Base-by-base conservation (phyloP, 1,140 invertebrate genomes). In the Heliconius nattereri region DNA sequence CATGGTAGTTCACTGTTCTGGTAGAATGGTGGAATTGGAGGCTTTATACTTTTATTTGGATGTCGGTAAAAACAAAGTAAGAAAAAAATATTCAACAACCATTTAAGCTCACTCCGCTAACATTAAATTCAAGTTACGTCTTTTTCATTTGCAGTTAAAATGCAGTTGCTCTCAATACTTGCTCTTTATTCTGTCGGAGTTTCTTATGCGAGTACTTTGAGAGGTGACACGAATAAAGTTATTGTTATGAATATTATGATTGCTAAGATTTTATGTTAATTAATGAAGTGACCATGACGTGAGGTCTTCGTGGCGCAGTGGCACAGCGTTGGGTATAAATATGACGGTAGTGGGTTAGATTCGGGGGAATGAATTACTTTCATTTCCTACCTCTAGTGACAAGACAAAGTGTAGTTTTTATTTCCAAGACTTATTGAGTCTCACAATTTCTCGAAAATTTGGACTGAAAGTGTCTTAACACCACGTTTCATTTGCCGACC, bases 121-220 rank as follows among this genome's bases (percentile, higher is more conserved):
- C 60, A 66, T 66, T 66, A 66, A 66, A 66, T 66, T 29, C 60
- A 66, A 29, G 60, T 66, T 29, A 66, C 60, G 60, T 66, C 23
- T 66, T 66, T 66, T 26, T 29, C 8, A 66, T 66, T 29, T 29
- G 60, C 60, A 66, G 60, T 66, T 66, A 66, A 66, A 66, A 29
- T 29, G 60, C 60, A 66, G 26, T 66, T 66, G 60, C 60, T 66
- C 60, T 66, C 60, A 66, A 66, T 66, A 57, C 54, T 66, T 29
- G 60, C 9, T 66, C 13, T 29, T 66, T 66, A 66, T 66, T 66
- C 60, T 29, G 11, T 66, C 9, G 60, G 23, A 66, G 60, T 66
- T 29, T 66, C 60, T 66, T 66, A 66, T 60, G 2, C n/a, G 54
- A 57, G 54, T 57, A 66, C 60, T 66, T 29, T 16, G 60, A 66